Evolutionary conservation across 2,888 invertebrate genomes (phyloP).

Genomic region (Lasioglossum lativentre): DNA sequence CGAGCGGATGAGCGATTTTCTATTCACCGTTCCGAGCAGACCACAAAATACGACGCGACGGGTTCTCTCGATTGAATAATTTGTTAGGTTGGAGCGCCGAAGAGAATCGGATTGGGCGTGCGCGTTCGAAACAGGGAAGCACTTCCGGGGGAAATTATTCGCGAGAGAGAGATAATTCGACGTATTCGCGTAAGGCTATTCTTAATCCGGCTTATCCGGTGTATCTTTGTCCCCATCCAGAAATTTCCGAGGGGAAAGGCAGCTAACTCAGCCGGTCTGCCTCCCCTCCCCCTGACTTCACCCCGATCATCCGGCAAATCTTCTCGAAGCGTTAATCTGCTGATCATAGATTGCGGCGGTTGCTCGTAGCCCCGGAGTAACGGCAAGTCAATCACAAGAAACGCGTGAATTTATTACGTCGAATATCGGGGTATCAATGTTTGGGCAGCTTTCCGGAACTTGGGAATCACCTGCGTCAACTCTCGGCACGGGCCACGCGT

Average conservation of each 20-base stretch:
- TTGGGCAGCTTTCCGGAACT: constrained; percentile 75
- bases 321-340: constrained; percentile 68
- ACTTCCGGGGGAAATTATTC: constrained; percentile 53
- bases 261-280: background rate
- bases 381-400: constrained; percentile 74
- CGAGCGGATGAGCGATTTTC: background rate
- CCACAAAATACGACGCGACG: background rate
- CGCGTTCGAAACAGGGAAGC: constrained; percentile 1
- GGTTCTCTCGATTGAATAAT: background rate
- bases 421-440: constrained; percentile 74
- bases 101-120: background rate
- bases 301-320: constrained; percentile 52
- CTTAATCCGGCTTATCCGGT: constrained; percentile 71
- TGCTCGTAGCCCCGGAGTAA: constrained; percentile 31
- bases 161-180: constrained; percentile 63
- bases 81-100: background rate
- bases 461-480: constrained; percentile 60
- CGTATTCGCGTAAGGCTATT: constrained; percentile 68
- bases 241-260: constrained; percentile 31
- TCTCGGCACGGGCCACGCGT: constrained; percentile 42
- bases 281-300: constrained; percentile 2
- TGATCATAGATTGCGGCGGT: constrained; percentile 75
- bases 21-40: background rate
- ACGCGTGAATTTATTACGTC: constrained; percentile 77
- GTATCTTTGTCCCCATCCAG: constrained; percentile 50